These are phyloP conservation scores for Callionymus lyra DNA, from an alignment of 2,113 vertebrate species.

Conservation along the genomic window DNA sequence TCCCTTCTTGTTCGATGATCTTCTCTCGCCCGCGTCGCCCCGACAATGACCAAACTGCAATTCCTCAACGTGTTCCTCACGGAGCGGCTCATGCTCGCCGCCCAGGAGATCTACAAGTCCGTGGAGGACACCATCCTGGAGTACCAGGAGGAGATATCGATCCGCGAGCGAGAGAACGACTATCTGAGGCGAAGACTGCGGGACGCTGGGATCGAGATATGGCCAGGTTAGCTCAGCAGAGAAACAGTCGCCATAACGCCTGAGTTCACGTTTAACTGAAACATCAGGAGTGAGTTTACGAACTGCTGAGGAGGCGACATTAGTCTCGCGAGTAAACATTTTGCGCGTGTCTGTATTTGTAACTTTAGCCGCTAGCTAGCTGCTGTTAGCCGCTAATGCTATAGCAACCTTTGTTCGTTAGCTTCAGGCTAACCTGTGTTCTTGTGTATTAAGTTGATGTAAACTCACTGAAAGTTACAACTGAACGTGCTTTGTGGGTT, in stretches of 20 bases:
- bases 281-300: too few relatives aligned
- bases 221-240: conserved; percentile 58
- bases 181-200: conserved; percentile 62
- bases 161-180: conserved; percentile 66
- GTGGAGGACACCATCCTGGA: conserved; percentile 66
- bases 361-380: conserved; percentile 8
- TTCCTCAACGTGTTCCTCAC: conserved; percentile 64
- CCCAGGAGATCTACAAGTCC: conserved; percentile 69
- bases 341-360: neutral
- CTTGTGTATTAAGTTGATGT: too few relatives aligned
- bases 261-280: too few relatives aligned
- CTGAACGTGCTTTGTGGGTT: too few relatives aligned
- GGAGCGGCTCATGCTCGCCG: conserved; percentile 66
- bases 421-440: neutral
- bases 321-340: too few relatives aligned
- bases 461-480: too few relatives aligned
- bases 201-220: conserved; percentile 65
- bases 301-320: too few relatives aligned
- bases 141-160: conserved; percentile 67
- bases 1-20: conserved; percentile 24
- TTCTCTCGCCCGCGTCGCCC: conserved; percentile 33
- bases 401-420: conserved; percentile 66
- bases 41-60: conserved; percentile 66
- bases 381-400: conserved; percentile 17
- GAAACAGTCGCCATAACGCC: conserved; percentile 12